Percentiles rank a stretch among this genome's conserved stretches.
These are phyloP conservation scores for Petrophora chlorosata DNA, from an alignment of 2,888 invertebrate genomes.

Conservation along the genomic window DNA sequence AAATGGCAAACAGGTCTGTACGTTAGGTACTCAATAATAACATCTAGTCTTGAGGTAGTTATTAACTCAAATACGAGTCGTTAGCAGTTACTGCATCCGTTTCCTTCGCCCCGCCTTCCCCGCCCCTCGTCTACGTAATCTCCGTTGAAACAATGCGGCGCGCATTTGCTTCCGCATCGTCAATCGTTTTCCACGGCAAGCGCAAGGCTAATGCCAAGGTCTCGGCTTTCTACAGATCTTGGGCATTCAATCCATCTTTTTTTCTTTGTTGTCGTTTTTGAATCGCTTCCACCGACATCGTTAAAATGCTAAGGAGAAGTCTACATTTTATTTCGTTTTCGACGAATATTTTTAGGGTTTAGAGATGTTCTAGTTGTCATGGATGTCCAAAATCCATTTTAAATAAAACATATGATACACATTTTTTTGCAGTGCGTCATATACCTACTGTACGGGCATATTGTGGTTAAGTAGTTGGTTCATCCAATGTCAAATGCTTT, in stretches of 20 bases:
- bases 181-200: conserved; percentile 67
- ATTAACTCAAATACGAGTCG: conserved; percentile 40
- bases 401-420: no score
- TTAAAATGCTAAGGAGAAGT: conserved; percentile 18
- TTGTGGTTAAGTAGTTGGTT: no score
- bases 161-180: conserved; percentile 74
- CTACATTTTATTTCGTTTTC: background rate
- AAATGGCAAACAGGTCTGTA: background rate
- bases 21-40: conserved; percentile 18
- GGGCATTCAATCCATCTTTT: conserved; percentile 7
- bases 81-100: conserved; percentile 53
- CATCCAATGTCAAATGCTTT: no score
- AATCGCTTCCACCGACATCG: conserved; percentile 13
- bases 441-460: no score
- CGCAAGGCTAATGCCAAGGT: conserved; percentile 80
- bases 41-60: conserved; percentile 35
- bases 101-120: conserved; percentile 41
- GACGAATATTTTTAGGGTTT: no score
- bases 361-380: no score
- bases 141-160: conserved; percentile 70
- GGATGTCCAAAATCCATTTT: no score
- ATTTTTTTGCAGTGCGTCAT: no score
- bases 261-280: conserved; percentile 16
- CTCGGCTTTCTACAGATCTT: conserved; percentile 67
- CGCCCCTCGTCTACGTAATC: conserved; percentile 52